phyloP scores from a whole-genome alignment of 1,140 invertebrate species.

The Camponotus pennsylvanicus region DNA sequence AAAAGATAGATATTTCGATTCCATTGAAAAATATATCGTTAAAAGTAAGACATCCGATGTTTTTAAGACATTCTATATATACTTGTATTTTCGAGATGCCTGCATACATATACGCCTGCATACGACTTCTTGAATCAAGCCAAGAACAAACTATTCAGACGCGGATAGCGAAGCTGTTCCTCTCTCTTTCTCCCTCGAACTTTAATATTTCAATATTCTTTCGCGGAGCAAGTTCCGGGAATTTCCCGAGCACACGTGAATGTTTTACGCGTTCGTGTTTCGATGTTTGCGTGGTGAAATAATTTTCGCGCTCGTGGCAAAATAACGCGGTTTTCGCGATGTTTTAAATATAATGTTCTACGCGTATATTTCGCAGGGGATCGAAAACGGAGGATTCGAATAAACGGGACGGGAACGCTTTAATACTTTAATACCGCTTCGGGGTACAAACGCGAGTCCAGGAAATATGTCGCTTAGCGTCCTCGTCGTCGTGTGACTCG shows the following conservation, averaged over 20 bases:
- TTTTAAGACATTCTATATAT: background rate
- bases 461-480: conserved; percentile 56
- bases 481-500: conserved; percentile 49
- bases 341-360: conserved; percentile 17
- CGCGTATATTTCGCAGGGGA: conserved; percentile 19
- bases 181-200: background rate
- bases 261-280: conserved; percentile 8
- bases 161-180: background rate
- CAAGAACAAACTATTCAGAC: conserved; percentile 33
- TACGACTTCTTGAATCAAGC: conserved; percentile 47
- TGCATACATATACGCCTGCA: conserved; percentile 18
- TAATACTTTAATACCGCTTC: conserved; percentile 58
- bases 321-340: conserved; percentile 23
- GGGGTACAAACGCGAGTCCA: conserved; percentile 39
- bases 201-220: conserved; percentile 37
- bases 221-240: background rate
- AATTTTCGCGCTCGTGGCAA: conserved; percentile 31
- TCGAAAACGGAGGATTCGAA: conserved; percentile 32
- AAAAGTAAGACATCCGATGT: background rate
- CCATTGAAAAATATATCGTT: background rate
- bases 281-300: conserved; percentile 23
- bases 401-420: conserved; percentile 14
- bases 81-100: background rate
- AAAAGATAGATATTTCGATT: background rate
- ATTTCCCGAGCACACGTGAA: conserved; percentile 41